Evolutionary conservation across 2,113 vertebrate genomes (phyloP).

Genomic region (Eidolon helvum): DNA sequence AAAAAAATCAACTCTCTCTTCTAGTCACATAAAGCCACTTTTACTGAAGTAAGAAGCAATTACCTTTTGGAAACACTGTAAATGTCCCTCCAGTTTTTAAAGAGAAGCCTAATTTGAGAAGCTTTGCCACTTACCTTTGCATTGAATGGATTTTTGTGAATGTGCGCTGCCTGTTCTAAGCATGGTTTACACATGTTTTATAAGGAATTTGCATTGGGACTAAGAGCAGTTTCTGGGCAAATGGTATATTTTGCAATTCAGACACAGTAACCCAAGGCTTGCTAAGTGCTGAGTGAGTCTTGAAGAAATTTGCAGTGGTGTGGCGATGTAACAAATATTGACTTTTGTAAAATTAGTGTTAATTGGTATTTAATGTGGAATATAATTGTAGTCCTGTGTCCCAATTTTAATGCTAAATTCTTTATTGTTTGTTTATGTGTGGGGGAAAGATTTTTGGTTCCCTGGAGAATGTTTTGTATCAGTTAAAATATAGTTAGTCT

Average conservation of each 20-base stretch:
- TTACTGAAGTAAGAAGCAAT: conserved; percentile 66
- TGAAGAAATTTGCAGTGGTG: conserved; percentile 22
- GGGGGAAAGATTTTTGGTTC: background rate
- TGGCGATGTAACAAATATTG: conserved; percentile 35
- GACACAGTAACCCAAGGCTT: background rate
- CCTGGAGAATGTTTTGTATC: background rate
- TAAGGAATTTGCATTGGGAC: conserved; percentile 40
- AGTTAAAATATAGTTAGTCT: conserved; percentile 45
- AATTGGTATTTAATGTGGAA: conserved; percentile 36
- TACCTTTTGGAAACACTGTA: conserved; percentile 56
- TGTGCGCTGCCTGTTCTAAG: conserved; percentile 33
- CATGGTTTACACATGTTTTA: conserved; percentile 60
- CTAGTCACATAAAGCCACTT: conserved; percentile 57
- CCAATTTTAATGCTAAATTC: conserved; percentile 12
- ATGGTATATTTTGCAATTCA: conserved; percentile 51
- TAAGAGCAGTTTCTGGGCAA: conserved; percentile 58
- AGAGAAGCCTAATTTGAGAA: conserved; percentile 54
- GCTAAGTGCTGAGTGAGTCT: background rate
- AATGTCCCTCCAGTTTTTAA: background rate
- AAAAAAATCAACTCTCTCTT: conserved; percentile 59
- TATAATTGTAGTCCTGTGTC: background rate
- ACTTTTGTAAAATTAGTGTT: conserved; percentile 25
- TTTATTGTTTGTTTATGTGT: background rate
- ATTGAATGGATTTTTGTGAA: conserved; percentile 26
- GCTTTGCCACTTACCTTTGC: conserved; percentile 62